phyloP scores from a whole-genome alignment of 2,888 invertebrate genomes.

The Tetragonisca angustula region DNA sequence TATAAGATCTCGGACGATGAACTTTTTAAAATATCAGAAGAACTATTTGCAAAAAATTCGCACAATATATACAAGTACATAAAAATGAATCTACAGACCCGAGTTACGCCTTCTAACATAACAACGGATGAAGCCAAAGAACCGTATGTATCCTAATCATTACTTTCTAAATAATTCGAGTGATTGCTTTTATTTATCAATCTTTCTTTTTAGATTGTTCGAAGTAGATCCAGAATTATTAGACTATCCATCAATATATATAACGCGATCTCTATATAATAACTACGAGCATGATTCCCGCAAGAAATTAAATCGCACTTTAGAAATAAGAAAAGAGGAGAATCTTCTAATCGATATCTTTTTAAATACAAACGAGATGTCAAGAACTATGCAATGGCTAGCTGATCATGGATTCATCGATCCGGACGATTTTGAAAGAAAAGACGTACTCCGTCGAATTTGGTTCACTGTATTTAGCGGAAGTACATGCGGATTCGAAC shows the following conservation, averaged over 20 bases:
- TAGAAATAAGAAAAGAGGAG: conserved; percentile 71
- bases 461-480: conserved; percentile 92
- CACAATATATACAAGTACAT: conserved; percentile 69
- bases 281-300: conserved; percentile 73
- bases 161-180: background rate
- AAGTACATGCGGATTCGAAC: conserved; percentile 96
- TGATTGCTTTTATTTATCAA: background rate
- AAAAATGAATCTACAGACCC: conserved; percentile 75
- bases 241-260: conserved; percentile 72
- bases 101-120: conserved; percentile 58
- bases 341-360: conserved; percentile 75
- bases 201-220: conserved; percentile 72
- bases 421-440: conserved; percentile 85
- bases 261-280: conserved; percentile 73
- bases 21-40: conserved; percentile 76
- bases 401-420: conserved; percentile 73
- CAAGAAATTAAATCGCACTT: conserved; percentile 71
- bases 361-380: conserved; percentile 77
- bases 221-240: conserved; percentile 67
- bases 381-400: conserved; percentile 75
- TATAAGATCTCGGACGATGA: conserved; percentile 75
- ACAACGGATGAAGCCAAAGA: conserved; percentile 73
- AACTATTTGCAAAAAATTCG: conserved; percentile 74
- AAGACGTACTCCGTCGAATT: conserved; percentile 88
- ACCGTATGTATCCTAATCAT: conserved; percentile 69